phyloP scores from a whole-genome alignment of 1,140 invertebrate genomes.

The Steinernema feltiae region DNA sequence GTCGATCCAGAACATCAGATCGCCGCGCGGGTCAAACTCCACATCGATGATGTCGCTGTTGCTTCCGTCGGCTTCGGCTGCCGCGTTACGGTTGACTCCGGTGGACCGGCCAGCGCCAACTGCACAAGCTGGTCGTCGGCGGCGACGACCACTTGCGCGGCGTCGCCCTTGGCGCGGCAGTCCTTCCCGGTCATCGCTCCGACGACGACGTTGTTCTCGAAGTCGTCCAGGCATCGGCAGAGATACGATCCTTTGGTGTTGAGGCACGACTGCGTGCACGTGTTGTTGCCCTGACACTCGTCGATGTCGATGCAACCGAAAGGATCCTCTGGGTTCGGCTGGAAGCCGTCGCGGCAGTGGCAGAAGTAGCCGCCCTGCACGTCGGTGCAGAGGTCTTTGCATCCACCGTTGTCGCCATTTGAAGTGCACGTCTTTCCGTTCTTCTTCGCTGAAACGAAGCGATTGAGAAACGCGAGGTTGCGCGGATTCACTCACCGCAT shows the following conservation, averaged over 20 bases:
- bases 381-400: constrained; percentile 54
- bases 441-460: constrained; percentile 40
- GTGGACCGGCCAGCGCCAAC: constrained; percentile 37
- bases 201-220: constrained; percentile 66
- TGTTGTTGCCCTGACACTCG: constrained; percentile 85
- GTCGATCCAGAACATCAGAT: constrained; percentile 57
- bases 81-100: constrained; percentile 47
- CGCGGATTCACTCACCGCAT: constrained; percentile 38
- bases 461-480: background rate
- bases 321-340: constrained; percentile 51
- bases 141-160: constrained; percentile 50
- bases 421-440: constrained; percentile 53
- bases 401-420: constrained; percentile 52
- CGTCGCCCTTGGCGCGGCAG: constrained; percentile 58
- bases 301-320: constrained; percentile 70
- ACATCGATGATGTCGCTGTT: constrained; percentile 53
- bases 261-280: constrained; percentile 87
- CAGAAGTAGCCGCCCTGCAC: constrained; percentile 53
- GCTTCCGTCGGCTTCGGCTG: constrained; percentile 31
- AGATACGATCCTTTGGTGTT: constrained; percentile 90
- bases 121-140: constrained; percentile 51
- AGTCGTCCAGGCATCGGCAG: constrained; percentile 90
- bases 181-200: constrained; percentile 56
- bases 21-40: constrained; percentile 50
- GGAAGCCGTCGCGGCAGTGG: constrained; percentile 55